Percentiles rank a stretch among this genome's conserved stretches.
Conservation (phyloP, 2,888 invertebrate genomes). For the Tipula unca region DNA sequence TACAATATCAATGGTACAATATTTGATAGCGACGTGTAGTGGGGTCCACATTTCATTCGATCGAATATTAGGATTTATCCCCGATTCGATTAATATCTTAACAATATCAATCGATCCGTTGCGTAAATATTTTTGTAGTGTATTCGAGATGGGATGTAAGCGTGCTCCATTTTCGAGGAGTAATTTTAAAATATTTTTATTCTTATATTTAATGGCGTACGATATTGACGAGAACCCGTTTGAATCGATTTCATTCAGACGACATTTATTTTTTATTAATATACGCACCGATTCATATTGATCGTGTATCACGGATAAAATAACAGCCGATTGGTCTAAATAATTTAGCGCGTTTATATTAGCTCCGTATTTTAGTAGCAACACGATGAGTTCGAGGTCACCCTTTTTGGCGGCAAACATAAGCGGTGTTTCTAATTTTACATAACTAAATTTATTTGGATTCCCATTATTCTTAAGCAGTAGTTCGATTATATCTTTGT, state of each 20-base stretch:
- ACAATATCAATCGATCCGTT: conserved; percentile 47
- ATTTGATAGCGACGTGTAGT: conserved; percentile 61
- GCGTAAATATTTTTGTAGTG: conserved; percentile 42
- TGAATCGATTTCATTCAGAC: not conserved
- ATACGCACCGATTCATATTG: not conserved
- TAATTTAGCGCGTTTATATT: conserved; percentile 52
- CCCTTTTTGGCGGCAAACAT: conserved; percentile 55
- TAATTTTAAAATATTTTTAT: conserved; percentile 45
- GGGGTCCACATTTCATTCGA: conserved; percentile 53
- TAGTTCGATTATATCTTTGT: conserved; percentile 48
- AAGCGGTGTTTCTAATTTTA: conserved; percentile 51
- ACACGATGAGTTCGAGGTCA: conserved; percentile 46
- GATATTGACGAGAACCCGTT: conserved; percentile 45
- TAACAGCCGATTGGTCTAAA: conserved; percentile 49
- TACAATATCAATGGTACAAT: conserved; percentile 50
- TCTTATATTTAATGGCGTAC: conserved; percentile 57
- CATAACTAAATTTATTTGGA: conserved; percentile 51
- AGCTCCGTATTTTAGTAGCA: conserved; percentile 48
- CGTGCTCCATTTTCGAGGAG: conserved; percentile 58
- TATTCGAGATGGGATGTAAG: conserved; percentile 41
- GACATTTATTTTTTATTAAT: conserved; percentile 14
- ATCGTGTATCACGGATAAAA: conserved; percentile 22
- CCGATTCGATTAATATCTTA: conserved; percentile 32
- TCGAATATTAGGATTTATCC: conserved; percentile 34
- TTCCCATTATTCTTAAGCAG: conserved; percentile 50